These are phyloP conservation scores for Porphyrio hochstetteri DNA, from an alignment of 2,113 vertebrate species.

Conservation along the genomic window DNA sequence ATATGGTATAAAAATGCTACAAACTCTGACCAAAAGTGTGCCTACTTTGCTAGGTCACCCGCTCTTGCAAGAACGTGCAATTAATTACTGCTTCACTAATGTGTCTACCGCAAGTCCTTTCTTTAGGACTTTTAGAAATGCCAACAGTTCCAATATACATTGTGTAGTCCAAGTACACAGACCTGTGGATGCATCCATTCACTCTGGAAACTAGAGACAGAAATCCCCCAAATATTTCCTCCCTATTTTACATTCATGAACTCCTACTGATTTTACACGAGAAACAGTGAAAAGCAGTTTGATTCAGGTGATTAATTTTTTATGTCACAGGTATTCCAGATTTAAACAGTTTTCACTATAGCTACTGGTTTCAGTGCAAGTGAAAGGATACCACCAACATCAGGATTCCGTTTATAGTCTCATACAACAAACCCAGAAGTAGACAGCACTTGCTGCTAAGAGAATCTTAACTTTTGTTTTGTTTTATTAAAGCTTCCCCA, in stretches of 20 bases:
- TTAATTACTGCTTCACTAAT: too few species aligned
- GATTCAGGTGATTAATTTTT: background rate
- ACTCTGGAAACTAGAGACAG: background rate
- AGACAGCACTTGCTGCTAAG: background rate
- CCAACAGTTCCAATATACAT: background rate
- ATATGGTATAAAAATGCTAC: too few species aligned
- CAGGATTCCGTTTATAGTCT: background rate
- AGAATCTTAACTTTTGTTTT: too few species aligned
- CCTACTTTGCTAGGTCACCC: too few species aligned
- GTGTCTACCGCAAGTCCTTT: too few species aligned
- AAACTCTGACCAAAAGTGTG: too few species aligned
- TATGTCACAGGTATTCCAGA: background rate
- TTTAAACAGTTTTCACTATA: background rate
- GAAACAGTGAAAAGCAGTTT: background rate
- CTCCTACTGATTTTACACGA: background rate
- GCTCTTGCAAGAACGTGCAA: too few species aligned
- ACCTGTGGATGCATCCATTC: background rate
- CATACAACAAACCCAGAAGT: background rate
- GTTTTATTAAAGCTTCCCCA: background rate
- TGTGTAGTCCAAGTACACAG: background rate
- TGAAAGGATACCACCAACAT: background rate
- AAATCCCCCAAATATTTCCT: background rate
- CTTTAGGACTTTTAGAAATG: too few species aligned
- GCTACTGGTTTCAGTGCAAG: background rate
- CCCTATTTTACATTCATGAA: background rate